phyloP scores from a whole-genome alignment of 2,113 vertebrate genomes.

The Cynoglossus semilaevis region DNA sequence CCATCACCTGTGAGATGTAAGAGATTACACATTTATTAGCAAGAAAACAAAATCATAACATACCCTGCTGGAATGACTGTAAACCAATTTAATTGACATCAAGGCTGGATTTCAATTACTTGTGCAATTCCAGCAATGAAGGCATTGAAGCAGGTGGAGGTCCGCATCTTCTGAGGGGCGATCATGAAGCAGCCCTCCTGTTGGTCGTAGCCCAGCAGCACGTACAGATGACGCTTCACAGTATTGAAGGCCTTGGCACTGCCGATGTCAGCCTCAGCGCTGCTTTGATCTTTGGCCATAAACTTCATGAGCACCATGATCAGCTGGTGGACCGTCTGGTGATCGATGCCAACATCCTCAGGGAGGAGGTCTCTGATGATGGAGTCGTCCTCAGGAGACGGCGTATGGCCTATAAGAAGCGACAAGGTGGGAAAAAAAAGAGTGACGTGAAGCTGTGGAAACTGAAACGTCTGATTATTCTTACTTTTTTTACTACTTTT shows the following conservation, averaged over 20 bases:
- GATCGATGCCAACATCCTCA: conserved; percentile 94
- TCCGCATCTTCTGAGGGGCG: conserved; percentile 96
- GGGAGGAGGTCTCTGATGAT: conserved; percentile 92
- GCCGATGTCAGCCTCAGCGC: conserved; percentile 91
- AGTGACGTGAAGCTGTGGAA: conserved; percentile 4
- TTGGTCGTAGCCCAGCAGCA: conserved; percentile 93
- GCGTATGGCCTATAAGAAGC: conserved; percentile 77
- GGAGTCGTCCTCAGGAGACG: conserved; percentile 87
- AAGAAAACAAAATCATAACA: not conserved
- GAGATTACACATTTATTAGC: not conserved
- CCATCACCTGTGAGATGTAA: conserved; percentile 86
- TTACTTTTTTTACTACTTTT: no score
- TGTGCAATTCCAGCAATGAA: conserved; percentile 97
- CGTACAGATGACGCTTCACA: conserved; percentile 93
- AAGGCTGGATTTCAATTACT: conserved; percentile 69
- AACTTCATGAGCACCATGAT: conserved; percentile 99
- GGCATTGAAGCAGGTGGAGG: conserved; percentile 96
- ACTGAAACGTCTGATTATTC: no score
- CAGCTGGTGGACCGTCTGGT: conserved; percentile 97
- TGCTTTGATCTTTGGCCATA: conserved; percentile 97
- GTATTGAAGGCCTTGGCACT: conserved; percentile 98
- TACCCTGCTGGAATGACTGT: no score
- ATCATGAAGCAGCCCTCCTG: conserved; percentile 99
- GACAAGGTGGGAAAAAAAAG: conserved; percentile 59
- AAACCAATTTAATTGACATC: no score